Percentiles rank a stretch among this genome's conserved stretches.
These are phyloP conservation scores for Drosophila formosana DNA, from an alignment of 2,888 invertebrate species.

Conservation along the genomic window DNA sequence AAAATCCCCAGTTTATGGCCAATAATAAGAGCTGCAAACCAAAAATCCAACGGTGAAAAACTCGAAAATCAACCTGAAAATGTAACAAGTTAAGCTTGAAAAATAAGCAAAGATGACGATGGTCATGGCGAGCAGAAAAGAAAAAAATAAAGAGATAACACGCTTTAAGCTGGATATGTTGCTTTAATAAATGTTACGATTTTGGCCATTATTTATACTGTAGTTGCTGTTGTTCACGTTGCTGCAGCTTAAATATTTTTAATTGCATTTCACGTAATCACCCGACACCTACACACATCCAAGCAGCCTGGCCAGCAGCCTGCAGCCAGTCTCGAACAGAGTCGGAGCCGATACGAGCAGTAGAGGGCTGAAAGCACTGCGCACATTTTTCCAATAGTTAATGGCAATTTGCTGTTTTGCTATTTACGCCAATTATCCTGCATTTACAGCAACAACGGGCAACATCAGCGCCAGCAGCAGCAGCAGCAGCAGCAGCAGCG, in stretches of 20 bases:
- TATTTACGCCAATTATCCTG: slow-evolving; percentile 80
- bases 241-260: slow-evolving; percentile 76
- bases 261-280: slow-evolving; percentile 79
- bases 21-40: slow-evolving; percentile 53
- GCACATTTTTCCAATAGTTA: slow-evolving; percentile 79
- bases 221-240: slow-evolving; percentile 37
- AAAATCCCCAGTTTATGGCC: slow-evolving; percentile 50
- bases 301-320: not conserved
- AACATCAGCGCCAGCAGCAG: slow-evolving; percentile 18
- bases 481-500: slow-evolving; percentile 17
- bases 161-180: slow-evolving; percentile 42
- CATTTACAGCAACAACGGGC: slow-evolving; percentile 59
- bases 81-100: slow-evolving; percentile 52
- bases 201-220: slow-evolving; percentile 44
- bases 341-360: no score
- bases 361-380: slow-evolving; percentile 50
- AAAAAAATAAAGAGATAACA: slow-evolving; percentile 10
- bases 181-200: slow-evolving; percentile 60
- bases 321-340: slow-evolving; percentile 36
- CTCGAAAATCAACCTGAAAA: slow-evolving; percentile 10
- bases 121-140: slow-evolving; percentile 9
- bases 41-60: not conserved
- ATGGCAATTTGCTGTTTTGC: slow-evolving; percentile 81
- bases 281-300: slow-evolving; percentile 65
- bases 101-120: slow-evolving; percentile 54